These are phyloP conservation scores for Ceriagrion tenellum DNA, from an alignment of 2,888 invertebrate genomes.

Conservation along the genomic window DNA sequence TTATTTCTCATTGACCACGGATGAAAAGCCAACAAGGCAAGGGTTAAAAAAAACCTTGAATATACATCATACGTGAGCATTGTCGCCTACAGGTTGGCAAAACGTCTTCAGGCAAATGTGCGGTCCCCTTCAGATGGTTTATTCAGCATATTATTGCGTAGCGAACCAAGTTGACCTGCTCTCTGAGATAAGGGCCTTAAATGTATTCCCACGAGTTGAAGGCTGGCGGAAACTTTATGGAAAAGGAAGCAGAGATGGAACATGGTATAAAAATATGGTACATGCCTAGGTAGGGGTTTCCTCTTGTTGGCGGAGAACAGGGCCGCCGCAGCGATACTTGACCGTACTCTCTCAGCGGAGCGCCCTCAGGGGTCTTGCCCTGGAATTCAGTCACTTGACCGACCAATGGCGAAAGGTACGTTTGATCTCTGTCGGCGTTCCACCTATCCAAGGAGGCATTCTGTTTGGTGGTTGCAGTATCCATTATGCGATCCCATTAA, in stretches of 20 bases:
- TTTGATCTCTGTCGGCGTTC: background rate
- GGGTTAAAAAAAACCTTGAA: background rate
- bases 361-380: background rate
- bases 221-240: background rate
- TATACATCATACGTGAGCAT: background rate
- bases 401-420: background rate
- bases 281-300: background rate
- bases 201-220: background rate
- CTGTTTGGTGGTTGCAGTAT: background rate
- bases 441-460: background rate
- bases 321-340: background rate
- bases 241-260: background rate
- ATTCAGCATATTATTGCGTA: background rate
- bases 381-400: conserved; percentile 9
- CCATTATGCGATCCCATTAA: background rate
- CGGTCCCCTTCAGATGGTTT: background rate
- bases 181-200: background rate
- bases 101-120: no score
- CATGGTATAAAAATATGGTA: background rate
- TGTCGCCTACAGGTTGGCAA: background rate
- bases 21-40: background rate
- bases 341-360: background rate
- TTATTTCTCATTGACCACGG: background rate
- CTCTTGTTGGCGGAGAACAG: background rate
- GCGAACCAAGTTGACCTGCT: background rate